A percentile compares a stretch with the other conserved stretches of the same genome.
These are phyloP conservation scores for Drosophila birchii DNA, from an alignment of 2,888 invertebrate species.

Conservation along the genomic window DNA sequence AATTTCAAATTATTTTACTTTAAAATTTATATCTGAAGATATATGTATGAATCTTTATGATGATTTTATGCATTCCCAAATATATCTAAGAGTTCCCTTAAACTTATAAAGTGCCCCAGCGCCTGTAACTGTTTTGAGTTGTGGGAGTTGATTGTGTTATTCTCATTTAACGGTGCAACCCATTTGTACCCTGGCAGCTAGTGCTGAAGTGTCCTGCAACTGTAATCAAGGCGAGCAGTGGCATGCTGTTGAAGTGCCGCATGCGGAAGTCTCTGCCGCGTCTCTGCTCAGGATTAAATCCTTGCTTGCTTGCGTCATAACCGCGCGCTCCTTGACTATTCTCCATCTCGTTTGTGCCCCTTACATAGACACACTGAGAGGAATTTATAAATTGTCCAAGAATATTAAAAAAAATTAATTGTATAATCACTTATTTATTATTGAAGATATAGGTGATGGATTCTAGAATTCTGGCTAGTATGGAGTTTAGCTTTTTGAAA, in stretches of 20 bases:
- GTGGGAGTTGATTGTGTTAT: not conserved
- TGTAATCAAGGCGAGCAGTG: slow-evolving; percentile 41
- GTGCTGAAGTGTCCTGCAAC: slow-evolving; percentile 32
- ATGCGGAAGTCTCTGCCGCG: slow-evolving; percentile 43
- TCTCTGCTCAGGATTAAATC: slow-evolving; percentile 26
- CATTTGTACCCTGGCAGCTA: slow-evolving; percentile 10
- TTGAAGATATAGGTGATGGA: no score
- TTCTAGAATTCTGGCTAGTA: no score
- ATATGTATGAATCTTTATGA: not conserved
- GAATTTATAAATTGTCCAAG: not conserved
- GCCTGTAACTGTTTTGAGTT: not conserved
- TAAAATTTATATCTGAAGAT: not conserved
- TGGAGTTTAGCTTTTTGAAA: no score
- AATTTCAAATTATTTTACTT: not conserved
- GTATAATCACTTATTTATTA: no score
- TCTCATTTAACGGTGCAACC: not conserved
- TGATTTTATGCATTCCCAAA: no score
- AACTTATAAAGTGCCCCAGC: no score
- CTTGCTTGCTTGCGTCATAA: slow-evolving; percentile 42
- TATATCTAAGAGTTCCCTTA: no score
- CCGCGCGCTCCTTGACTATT: slow-evolving; percentile 18
- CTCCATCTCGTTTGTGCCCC: slow-evolving; percentile 10
- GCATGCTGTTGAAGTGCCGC: slow-evolving; percentile 42
- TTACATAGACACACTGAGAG: not conserved
- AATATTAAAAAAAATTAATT: no score